These are phyloP conservation scores for Picus viridis DNA, from an alignment of 2,797 vertebrate species.

Conservation along the genomic window DNA sequence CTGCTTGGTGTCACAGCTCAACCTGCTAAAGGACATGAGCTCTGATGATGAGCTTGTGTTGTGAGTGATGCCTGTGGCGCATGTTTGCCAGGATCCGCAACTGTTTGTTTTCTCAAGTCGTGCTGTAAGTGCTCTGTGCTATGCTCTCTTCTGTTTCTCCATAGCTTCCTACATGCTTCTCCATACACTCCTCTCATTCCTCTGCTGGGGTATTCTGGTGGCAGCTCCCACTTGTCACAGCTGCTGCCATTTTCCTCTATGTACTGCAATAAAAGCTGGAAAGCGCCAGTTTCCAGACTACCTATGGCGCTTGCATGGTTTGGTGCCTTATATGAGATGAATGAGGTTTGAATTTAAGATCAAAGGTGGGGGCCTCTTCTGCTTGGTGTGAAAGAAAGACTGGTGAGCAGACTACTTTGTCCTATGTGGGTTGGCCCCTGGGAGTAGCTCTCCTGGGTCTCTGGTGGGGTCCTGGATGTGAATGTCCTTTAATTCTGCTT, in stretches of 20 bases:
- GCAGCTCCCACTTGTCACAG: not conserved
- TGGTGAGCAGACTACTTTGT: not conserved
- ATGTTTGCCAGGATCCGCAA: fast-evolving
- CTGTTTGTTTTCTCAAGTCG: not conserved
- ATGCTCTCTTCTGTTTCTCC: not conserved
- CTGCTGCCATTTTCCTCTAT: not conserved
- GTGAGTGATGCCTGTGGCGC: not conserved
- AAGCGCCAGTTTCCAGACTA: not conserved
- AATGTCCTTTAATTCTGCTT: not conserved
- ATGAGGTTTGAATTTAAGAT: not conserved
- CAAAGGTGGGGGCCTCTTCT: not conserved
- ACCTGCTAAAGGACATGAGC: not conserved
- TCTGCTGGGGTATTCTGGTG: not conserved
- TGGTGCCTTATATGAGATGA: fast-evolving
- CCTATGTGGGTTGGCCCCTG: not conserved
- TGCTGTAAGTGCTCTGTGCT: not conserved
- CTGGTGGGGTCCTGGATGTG: not conserved
- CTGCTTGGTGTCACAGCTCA: not conserved
- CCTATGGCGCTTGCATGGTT: not conserved
- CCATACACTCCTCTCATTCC: not conserved
- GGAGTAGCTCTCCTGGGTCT: not conserved
- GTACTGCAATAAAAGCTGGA: not conserved
- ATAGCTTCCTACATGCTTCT: not conserved
- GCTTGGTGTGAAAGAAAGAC: too few species aligned
- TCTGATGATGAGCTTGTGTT: not conserved